These are phyloP conservation scores for Thumatha senex DNA, from an alignment of 2,888 invertebrate genomes.

Conservation along the genomic window DNA sequence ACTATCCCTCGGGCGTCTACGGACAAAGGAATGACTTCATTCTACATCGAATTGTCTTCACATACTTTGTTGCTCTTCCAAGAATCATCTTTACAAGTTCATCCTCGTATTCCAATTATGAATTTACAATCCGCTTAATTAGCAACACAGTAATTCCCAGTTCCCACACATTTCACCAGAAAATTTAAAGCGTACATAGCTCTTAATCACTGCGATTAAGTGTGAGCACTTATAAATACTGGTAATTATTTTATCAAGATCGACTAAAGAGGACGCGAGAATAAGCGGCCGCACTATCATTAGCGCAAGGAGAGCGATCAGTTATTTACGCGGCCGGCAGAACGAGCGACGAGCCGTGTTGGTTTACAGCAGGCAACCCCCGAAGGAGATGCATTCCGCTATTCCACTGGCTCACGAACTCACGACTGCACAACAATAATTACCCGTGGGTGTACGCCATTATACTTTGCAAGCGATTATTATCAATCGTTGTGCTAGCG, in stretches of 20 bases:
- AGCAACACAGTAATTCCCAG: conserved; percentile 52
- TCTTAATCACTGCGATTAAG: conserved; percentile 70
- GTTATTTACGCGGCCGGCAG: conserved; percentile 75
- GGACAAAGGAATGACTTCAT: conserved; percentile 79
- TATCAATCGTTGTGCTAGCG: conserved; percentile 80
- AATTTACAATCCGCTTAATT: conserved; percentile 59
- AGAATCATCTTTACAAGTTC: conserved; percentile 38
- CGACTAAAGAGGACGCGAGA: conserved; percentile 72
- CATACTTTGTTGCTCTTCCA: conserved; percentile 60
- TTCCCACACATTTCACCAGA: conserved; percentile 63
- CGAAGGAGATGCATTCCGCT: conserved; percentile 83
- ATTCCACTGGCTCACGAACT: conserved; percentile 80
- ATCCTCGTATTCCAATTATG: conserved; percentile 35
- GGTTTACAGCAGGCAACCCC: conserved; percentile 81
- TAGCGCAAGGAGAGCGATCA: conserved; percentile 79
- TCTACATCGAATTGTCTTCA: conserved; percentile 57
- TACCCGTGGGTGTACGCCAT: conserved; percentile 84
- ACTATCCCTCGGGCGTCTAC: conserved; percentile 65
- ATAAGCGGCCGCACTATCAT: conserved; percentile 75
- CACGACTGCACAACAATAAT: conserved; percentile 83
- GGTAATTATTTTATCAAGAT: conserved; percentile 78
- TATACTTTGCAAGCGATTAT: conserved; percentile 83
- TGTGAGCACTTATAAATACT: conserved; percentile 74
- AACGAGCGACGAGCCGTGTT: conserved; percentile 65
- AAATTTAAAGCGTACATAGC: conserved; percentile 56